Conservation (phyloP, 53 echinoderm and acorn worm species). For the Apostichopus leukothele region DNA sequence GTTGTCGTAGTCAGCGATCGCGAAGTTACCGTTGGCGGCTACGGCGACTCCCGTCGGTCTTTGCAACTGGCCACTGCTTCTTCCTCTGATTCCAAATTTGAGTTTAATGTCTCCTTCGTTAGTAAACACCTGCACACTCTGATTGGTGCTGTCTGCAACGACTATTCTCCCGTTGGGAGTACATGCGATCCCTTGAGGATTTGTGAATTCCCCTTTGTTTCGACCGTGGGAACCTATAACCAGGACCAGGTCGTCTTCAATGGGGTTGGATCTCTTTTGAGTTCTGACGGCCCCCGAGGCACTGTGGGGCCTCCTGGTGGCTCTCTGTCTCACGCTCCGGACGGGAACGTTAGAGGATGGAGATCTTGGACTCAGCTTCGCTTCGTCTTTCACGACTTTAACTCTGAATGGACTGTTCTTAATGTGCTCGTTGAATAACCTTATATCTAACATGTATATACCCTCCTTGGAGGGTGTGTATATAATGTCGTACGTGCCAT, state of each 20-base stretch:
- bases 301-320: slow-evolving; percentile 89
- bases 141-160: slow-evolving; percentile 97
- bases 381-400: slow-evolving; percentile 75
- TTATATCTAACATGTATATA: slow-evolving; percentile 71
- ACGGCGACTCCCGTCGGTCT: slow-evolving; percentile 89
- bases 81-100: slow-evolving; percentile 86
- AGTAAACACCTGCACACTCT: slow-evolving; percentile 90
- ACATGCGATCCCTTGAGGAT: slow-evolving; percentile 84
- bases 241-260: slow-evolving; percentile 90
- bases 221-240: slow-evolving; percentile 84
- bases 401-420: slow-evolving; percentile 93
- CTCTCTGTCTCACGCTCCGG: slow-evolving; percentile 86
- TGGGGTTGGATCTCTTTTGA: slow-evolving; percentile 86
- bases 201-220: slow-evolving; percentile 97
- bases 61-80: slow-evolving; percentile 89
- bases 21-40: slow-evolving; percentile 76
- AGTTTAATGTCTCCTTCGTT: slow-evolving; percentile 73
- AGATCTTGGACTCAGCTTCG: slow-evolving; percentile 70
- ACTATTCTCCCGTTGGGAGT: slow-evolving; percentile 72
- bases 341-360: slow-evolving; percentile 87
- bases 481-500: slow-evolving; percentile 92
- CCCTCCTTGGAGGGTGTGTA: slow-evolving; percentile 79
- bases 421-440: slow-evolving; percentile 90
- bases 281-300: slow-evolving; percentile 81
- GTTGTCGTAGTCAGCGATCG: slow-evolving; percentile 96